Evolutionary conservation across 2,113 vertebrate genomes (phyloP), one percentile per base, ranked within the genome.

Genomic region (Menidia beryllina): DNA sequence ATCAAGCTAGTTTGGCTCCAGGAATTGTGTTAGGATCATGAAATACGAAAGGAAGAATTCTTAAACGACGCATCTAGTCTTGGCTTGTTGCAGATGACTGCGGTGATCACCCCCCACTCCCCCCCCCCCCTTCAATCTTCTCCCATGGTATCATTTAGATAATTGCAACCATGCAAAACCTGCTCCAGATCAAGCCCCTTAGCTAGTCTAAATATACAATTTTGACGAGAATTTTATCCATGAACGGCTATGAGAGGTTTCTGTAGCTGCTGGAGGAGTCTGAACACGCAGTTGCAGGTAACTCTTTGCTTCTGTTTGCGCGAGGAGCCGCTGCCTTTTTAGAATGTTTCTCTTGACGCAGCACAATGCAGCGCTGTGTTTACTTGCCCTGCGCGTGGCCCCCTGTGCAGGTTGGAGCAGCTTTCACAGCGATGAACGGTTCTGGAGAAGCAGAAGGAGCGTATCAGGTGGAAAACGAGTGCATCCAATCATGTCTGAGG

Each of bases 371-470:
- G 49, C 3, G 52, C 26, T 41, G 67, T 71, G 75, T 75, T 86
- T 70, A 59, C 68, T 73, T 70, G 27, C 73, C 81, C 84, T 23
- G 15, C 51, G 60, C 52, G 23, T 51, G 78, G 77, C 70, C 79
- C 73, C 19, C n/a, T n/a, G 60, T 67, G 65, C 82, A 80, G 76
- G 73, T 72, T 51, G 25, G 47, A 63, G 64, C 73, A 48, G 85
- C 72, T 82, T 69, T 34, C 30, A 2, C 5, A 10, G 30, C 30
- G 30, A 34, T 34, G 30, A 34, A 34, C 7, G 30, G 30, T 34
- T 34, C 10, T 51, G 62, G 61, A 48, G 50, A 41, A 24, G 11
- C 58, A 38, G 34, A 49, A 58, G 45, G 72, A 23, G 75, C 12
- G n/a, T 10, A 9, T 8, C 5, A 0, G 21, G 69, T 47, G 21